phyloP scores from a whole-genome alignment of 2,888 invertebrate genomes.

The Trachelus stipa region DNA sequence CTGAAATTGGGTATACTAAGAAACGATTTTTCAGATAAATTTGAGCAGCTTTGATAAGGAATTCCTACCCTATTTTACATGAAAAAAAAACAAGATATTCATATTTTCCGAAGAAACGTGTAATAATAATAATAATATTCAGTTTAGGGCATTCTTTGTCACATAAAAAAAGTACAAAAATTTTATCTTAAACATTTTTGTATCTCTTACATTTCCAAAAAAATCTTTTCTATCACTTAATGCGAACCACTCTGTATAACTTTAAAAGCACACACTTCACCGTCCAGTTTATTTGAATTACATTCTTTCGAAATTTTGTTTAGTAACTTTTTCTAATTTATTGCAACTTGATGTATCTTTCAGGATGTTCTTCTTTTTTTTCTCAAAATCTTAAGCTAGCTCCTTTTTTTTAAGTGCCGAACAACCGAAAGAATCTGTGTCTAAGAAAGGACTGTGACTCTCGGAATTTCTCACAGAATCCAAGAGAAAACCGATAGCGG shows the following conservation, averaged over 20 bases:
- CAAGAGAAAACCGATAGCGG: slow-evolving; percentile 37
- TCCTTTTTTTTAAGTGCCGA: background rate
- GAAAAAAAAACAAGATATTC: background rate
- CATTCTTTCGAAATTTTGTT: background rate
- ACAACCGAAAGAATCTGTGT: slow-evolving; percentile 35
- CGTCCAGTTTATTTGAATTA: background rate
- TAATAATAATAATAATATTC: background rate
- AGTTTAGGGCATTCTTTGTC: background rate
- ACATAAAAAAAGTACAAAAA: background rate
- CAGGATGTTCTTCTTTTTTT: background rate
- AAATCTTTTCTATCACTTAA: background rate
- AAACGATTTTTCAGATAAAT: background rate
- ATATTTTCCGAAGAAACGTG: background rate
- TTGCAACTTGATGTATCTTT: background rate
- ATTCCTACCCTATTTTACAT: background rate
- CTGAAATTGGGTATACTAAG: background rate
- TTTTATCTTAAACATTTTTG: background rate
- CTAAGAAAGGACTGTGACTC: slow-evolving; percentile 37
- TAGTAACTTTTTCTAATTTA: background rate
- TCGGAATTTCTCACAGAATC: slow-evolving; percentile 41
- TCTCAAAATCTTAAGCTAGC: background rate
- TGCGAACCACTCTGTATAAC: background rate
- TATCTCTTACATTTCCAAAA: background rate
- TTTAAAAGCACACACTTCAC: background rate
- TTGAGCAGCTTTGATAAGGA: background rate